A percentile compares a stretch with the other conserved stretches of the same genome.
Conservation (phyloP, 2,888 invertebrate species). For the Dioctria rufipes region DNA sequence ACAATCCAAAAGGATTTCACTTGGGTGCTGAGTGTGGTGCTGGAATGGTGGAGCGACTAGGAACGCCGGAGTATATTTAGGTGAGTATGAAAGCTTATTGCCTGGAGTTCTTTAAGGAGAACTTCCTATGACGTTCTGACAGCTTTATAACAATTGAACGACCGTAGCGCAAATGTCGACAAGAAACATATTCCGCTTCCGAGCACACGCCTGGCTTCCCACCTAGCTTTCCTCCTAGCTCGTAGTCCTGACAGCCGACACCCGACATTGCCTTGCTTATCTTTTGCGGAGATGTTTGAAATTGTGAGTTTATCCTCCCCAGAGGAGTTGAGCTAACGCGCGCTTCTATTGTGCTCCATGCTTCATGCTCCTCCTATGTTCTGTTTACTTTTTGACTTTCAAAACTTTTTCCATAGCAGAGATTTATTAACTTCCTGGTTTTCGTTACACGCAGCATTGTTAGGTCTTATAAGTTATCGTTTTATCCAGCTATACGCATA, state of each 20-base stretch:
- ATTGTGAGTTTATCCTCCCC: conserved; percentile 2
- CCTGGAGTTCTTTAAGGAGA: conserved; percentile 6
- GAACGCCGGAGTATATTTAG: conserved; percentile 4
- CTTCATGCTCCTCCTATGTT: neutral
- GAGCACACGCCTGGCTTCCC: too few species aligned
- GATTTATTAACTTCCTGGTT: neutral
- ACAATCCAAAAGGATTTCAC: too few species aligned
- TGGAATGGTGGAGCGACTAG: neutral
- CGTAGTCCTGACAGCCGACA: neutral
- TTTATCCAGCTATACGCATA: too few species aligned
- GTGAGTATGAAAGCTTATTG: neutral
- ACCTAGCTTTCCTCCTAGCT: too few species aligned
- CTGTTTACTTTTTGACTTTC: conserved; percentile 20
- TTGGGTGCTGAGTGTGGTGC: too few species aligned
- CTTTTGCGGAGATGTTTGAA: conserved; percentile 19
- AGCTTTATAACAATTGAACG: conserved; percentile 14
- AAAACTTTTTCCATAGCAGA: conserved; percentile 2
- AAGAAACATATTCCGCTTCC: conserved; percentile 19
- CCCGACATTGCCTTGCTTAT: neutral
- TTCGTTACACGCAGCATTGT: neutral
- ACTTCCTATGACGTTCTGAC: conserved; percentile 18
- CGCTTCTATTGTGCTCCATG: neutral
- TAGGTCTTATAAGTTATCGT: too few species aligned
- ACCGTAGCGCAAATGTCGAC: conserved; percentile 21
- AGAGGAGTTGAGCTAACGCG: neutral